These are phyloP conservation scores for Pyrrhosoma nymphula DNA, from an alignment of 2,888 invertebrate genomes.

Conservation along the genomic window DNA sequence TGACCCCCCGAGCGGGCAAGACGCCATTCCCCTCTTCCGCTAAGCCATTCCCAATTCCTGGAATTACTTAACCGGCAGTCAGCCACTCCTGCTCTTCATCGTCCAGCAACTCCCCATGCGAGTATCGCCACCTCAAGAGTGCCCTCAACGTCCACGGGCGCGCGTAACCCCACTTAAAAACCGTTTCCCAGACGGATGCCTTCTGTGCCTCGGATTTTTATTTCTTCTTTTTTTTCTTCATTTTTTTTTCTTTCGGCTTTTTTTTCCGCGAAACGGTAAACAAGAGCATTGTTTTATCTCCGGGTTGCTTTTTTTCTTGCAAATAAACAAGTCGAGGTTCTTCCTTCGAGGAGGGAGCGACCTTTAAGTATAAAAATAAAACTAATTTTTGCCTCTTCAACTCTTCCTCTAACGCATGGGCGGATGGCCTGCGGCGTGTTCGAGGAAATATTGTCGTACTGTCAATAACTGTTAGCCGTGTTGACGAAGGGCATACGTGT, in stretches of 20 bases:
- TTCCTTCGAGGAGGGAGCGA: not conserved
- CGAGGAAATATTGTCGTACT: not conserved
- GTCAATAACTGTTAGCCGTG: not conserved
- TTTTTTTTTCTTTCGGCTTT: too few relatives aligned
- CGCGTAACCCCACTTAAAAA: slow-evolving; percentile 44
- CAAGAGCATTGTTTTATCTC: slow-evolving; percentile 33
- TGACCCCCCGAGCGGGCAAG: not conserved
- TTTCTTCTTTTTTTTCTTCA: not conserved
- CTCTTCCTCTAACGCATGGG: not conserved
- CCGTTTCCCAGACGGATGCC: slow-evolving; percentile 50
- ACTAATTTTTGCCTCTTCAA: not conserved
- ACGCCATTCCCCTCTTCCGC: not conserved
- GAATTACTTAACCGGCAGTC: slow-evolving; percentile 48
- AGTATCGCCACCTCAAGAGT: not conserved
- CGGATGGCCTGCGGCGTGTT: not conserved
- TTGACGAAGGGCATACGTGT: not conserved
- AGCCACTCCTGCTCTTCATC: slow-evolving; percentile 27
- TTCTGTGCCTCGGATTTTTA: not conserved
- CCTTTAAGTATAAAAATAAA: slow-evolving; percentile 13
- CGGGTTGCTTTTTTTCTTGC: slow-evolving; percentile 1
- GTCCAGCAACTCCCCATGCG: not conserved
- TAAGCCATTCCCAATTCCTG: slow-evolving; percentile 37
- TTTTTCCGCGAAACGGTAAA: slow-evolving; percentile 20
- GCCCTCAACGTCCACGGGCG: not conserved
- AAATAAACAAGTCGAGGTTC: not conserved